Percentiles rank a stretch among this genome's conserved stretches.
Evolutionary conservation across 2,888 invertebrate species (phyloP).

Genomic region (Crocallis elinguaria): DNA sequence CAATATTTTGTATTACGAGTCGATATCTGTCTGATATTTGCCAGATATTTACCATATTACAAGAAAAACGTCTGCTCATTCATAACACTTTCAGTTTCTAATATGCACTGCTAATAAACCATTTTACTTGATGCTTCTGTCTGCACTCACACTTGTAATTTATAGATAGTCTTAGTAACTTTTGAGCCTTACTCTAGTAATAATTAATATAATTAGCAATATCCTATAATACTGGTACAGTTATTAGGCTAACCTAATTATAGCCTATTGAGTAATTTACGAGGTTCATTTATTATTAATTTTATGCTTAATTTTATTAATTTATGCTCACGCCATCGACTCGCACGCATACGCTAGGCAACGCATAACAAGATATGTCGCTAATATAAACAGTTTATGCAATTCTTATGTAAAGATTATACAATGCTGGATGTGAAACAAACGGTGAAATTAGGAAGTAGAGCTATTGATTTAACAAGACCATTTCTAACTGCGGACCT

Average conservation of each 20-base stretch:
- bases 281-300: constrained; percentile 8
- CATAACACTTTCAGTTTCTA: no score
- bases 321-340: constrained; percentile 14
- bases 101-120: no score
- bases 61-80: no score
- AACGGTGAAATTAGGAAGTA: constrained; percentile 23
- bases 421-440: constrained; percentile 16
- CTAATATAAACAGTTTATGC: constrained; percentile 28
- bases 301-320: constrained; percentile 19
- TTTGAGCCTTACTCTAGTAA: background rate
- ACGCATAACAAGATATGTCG: constrained; percentile 29
- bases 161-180: background rate
- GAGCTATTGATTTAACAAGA: constrained; percentile 17
- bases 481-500: constrained; percentile 16
- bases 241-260: constrained; percentile 10
- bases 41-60: no score
- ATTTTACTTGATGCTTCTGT: no score
- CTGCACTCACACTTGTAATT: no score
- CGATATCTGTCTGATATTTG: no score
- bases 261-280: constrained; percentile 12
- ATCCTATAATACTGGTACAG: constrained; percentile 5
- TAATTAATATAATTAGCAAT: constrained; percentile 10
- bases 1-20: no score
- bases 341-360: constrained; percentile 16
- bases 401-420: constrained; percentile 26